Percentiles rank a stretch among this genome's conserved stretches.
phyloP scores from a whole-genome alignment of 2,888 invertebrate species.

The Dendrolimus pini region DNA sequence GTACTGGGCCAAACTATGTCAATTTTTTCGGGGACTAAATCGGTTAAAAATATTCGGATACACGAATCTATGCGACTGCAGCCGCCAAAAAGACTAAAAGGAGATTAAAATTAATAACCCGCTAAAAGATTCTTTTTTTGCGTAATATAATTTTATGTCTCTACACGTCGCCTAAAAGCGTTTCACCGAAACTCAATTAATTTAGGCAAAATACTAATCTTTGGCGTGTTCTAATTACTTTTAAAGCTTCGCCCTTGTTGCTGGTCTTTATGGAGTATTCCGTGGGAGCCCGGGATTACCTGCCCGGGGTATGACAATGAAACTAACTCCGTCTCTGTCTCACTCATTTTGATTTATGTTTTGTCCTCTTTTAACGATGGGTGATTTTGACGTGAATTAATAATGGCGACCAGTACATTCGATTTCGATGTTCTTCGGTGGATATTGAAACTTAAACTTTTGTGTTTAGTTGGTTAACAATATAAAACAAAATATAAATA shows the following conservation, averaged over 20 bases:
- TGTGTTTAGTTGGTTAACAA: neutral
- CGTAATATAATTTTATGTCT: neutral
- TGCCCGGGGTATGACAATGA: constrained; percentile 8
- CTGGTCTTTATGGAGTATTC: constrained; percentile 18
- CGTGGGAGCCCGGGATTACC: constrained; percentile 28
- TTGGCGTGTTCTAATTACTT: constrained; percentile 12
- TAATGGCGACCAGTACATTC: constrained; percentile 22
- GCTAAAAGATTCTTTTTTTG: neutral
- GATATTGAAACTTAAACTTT: neutral
- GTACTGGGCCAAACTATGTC: too few relatives aligned
- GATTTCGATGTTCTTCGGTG: constrained; percentile 9
- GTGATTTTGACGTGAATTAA: constrained; percentile 17
- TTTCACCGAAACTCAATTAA: neutral
- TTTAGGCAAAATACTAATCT: constrained; percentile 5
- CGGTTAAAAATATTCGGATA: too few relatives aligned
- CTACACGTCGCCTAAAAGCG: too few relatives aligned
- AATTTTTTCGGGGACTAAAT: too few relatives aligned
- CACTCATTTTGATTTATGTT: constrained; percentile 12
- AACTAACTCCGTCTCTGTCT: constrained; percentile 12
- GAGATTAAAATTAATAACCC: neutral
- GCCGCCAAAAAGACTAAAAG: neutral
- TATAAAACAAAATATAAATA: too few relatives aligned
- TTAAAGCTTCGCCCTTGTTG: constrained; percentile 13
- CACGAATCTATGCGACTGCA: neutral
- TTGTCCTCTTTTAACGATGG: constrained; percentile 12